Evolutionary conservation across 2,888 invertebrate genomes (phyloP), one percentile per base, ranked within the genome.

Genomic region (Parapristionchus giblindavisi): DNA sequence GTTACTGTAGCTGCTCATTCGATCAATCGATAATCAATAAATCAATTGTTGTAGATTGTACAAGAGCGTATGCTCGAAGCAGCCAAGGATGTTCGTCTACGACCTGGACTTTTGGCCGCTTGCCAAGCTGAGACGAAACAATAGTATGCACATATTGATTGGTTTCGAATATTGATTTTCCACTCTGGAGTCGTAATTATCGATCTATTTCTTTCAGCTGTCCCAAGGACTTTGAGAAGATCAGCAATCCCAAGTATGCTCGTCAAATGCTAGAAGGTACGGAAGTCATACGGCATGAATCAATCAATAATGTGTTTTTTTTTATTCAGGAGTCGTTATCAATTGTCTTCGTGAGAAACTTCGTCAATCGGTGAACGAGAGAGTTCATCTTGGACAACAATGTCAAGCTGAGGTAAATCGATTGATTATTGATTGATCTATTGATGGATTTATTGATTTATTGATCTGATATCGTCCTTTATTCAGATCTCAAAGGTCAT

Each of bases 101-200:
- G 97, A 90, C 95, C 96, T 1, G 90, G 94, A 58, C 91, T 98
- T 43, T 92, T 93, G 77, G 92, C 92, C 73, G 91, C 94, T 75
- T 98, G 98, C 88, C 89, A 90, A 78, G 83, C 87, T n/a, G 92
- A 92, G 40, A 84, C 90, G 92, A 83, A 84, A 87, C 78, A 14
- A 29, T 56, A 11, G 34, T 75, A 48, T 58, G 11, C 27, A 56
- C 52, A 29, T 34, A 48, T 36, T 14, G 66, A 61, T n/a, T 34
- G 17, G 34, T 3, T 11, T 32, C 27, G 68, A 29, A 58, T 5
- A 24, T 34, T 32, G 34, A 54, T 51, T 14, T 43, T 32, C n/a
- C 32, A n/a, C 60, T 27, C 14, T 14, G 1, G 11, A 27, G 38
- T 72, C 75, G 8, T 29, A 87, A 88, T 38, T 68, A 76, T 5